A percentile compares a stretch with the other conserved stretches of the same genome.
phyloP scores from a whole-genome alignment of 92 coral and sea anemone species.

The Umimayanthus kanabou region DNA sequence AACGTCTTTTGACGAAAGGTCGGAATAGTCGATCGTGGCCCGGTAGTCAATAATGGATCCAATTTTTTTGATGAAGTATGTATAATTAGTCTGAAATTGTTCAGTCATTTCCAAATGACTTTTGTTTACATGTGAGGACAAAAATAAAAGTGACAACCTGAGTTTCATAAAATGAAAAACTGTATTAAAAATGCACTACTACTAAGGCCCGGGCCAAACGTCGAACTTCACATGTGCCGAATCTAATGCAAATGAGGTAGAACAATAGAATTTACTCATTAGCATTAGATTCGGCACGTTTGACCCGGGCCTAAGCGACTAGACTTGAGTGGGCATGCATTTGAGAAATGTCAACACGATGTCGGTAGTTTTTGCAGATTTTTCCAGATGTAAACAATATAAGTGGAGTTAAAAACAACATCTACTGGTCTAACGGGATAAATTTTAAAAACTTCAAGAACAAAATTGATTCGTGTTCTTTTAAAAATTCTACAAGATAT shows the following conservation, averaged over 20 bases:
- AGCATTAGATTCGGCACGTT: no score
- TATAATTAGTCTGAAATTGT: not conserved
- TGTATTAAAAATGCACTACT: not conserved
- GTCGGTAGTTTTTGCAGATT: not conserved
- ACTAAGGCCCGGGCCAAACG: no score
- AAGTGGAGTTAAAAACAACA: not conserved
- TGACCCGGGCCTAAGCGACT: no score
- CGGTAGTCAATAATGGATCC: not conserved
- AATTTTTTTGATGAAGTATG: not conserved
- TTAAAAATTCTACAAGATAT: no score
- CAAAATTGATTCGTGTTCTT: not conserved
- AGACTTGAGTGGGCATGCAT: constrained; percentile 3
- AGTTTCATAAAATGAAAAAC: not conserved
- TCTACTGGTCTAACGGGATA: not conserved
- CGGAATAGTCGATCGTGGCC: not conserved
- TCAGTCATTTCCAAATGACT: not conserved
- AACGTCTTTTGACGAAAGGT: not conserved
- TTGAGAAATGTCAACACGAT: not conserved
- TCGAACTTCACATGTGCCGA: no score
- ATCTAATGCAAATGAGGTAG: no score
- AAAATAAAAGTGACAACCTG: not conserved
- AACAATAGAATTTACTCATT: no score
- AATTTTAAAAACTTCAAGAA: not conserved
- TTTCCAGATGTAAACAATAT: not conserved
- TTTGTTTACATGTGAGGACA: constrained; percentile 3